Evolutionary conservation across 2,797 vertebrate genomes (phyloP), one percentile per base, ranked within the genome.

Genomic region (Molossus alvarezi): DNA sequence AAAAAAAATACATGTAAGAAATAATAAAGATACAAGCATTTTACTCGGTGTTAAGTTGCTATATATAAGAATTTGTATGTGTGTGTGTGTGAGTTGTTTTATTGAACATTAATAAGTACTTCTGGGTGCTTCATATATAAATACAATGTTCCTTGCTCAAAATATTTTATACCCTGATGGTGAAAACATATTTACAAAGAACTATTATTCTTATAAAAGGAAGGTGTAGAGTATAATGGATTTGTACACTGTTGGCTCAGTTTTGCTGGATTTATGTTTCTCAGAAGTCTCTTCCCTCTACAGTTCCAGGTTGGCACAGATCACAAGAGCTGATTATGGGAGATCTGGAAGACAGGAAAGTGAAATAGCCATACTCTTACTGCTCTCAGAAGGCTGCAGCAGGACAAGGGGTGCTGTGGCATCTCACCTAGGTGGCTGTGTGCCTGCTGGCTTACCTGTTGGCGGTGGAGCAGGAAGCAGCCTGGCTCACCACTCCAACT

Each of bases 21-120:
- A 85, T 88, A 88, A n/a, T 45, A 84, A 72, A n/a, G 14, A 88
- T 92, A 65, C 15, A 53, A 83, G 67, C 88, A 58, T 57, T 81
- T 91, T 79, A 84, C 37, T 96, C n/a, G 45, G 27, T 81, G n/a
- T 77, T 80, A 90, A 86, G 37, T 88, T 82, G 65, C 17, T 92
- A 67, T 60, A 60, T 53, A 9, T 53, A 88, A 80, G 77, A 94
- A 67, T 55, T 88, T 80, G 48, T 51, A 51, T 51, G 11, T 53
- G 9, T 53, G 9, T 53, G 9, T 80, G 53, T 91, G 80, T 94
- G 65, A 29, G 14, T 62, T 93, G 57, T 58, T 73, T 82, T 79
- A 83, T 23, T 88, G 8, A 95, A 67, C 11, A 80, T 37, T 83
- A 15, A 71, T 76, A 95, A 95, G 75, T 77, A 48, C 5, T 11